Base-by-base conservation (phyloP, 2,113 vertebrate species). In the Heloderma charlesbogerti region DNA sequence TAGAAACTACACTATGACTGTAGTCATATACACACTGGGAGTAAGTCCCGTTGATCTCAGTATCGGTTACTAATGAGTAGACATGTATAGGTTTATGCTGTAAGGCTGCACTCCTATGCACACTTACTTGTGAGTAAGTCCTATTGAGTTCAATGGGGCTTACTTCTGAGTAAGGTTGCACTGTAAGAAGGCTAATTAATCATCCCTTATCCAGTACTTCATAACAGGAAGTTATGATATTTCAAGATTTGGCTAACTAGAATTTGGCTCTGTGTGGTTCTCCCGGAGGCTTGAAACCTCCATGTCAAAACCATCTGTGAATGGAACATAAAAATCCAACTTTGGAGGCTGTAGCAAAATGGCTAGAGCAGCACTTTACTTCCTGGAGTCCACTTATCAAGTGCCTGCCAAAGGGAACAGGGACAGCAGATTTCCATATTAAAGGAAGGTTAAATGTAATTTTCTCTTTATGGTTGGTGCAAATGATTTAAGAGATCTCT, bases 401-500 rank as follows among this genome's bases (percentile, higher is more conserved):
- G 91, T 18, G 84, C 90, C 80, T 94, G 93, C 37, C 66, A 90
- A 95, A 84, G 1, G 79, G 72, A 94, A 88, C 9, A 91, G 69
- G 92, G 15, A 91, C 71, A 93, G 91, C 60, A 91, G 43, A 29
- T 89, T 92, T 84, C 34, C 86, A 6, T 93, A 83, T 95, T 88
- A 94, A 91, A 89, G 63, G 29, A 95, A 54, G 31, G 91, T 96
- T 94, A 94, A 95, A 92, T 79, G 57, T 12, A 88, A 48, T 92
- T 95, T 93, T 74, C 4, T 94, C 91, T 96, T 91, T 90, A 82
- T 84, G 51, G 1, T 7, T 92, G 86, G 78, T 91, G 77, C 43
- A 94, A 92, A 93, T 93, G 22, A 95, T 94, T 84, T 81, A 94
- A 94, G 37, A 91, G 43, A 69, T 90, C 60, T 92, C 91, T 91